Conservation (phyloP, 2,113 vertebrate species). For the Geococcyx californianus region DNA sequence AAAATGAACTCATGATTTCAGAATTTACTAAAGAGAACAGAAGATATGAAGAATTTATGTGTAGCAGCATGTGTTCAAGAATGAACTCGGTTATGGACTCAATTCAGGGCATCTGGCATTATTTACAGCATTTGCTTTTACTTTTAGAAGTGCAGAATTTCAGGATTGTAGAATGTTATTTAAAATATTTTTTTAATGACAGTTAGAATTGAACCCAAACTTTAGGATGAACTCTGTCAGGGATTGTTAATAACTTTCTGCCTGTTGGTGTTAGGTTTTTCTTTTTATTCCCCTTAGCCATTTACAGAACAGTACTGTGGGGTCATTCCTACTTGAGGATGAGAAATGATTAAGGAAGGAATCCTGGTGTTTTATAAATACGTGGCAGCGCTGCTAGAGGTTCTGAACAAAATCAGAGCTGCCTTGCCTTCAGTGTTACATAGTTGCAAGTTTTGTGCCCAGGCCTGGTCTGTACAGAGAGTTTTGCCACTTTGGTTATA, state of each 20-base stretch:
- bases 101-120: conserved; percentile 54
- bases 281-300: neutral
- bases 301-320: neutral
- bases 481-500: neutral
- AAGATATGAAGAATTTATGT: neutral
- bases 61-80: neutral
- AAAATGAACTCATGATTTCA: conserved; percentile 20
- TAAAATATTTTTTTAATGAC: neutral
- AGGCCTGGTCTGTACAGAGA: neutral
- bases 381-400: neutral
- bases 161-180: neutral
- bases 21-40: neutral
- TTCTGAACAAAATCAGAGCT: neutral
- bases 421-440: neutral
- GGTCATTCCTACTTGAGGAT: neutral
- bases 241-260: neutral
- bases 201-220: neutral
- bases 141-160: neutral
- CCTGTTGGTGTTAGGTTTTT: neutral
- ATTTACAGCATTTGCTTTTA: neutral
- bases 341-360: neutral
- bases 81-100: conserved; percentile 44
- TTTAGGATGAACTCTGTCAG: neutral
- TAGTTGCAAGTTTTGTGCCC: neutral
- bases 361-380: neutral